Base-by-base conservation (phyloP, 2,797 vertebrate species). In the Ambastaia sidthimunki region DNA sequence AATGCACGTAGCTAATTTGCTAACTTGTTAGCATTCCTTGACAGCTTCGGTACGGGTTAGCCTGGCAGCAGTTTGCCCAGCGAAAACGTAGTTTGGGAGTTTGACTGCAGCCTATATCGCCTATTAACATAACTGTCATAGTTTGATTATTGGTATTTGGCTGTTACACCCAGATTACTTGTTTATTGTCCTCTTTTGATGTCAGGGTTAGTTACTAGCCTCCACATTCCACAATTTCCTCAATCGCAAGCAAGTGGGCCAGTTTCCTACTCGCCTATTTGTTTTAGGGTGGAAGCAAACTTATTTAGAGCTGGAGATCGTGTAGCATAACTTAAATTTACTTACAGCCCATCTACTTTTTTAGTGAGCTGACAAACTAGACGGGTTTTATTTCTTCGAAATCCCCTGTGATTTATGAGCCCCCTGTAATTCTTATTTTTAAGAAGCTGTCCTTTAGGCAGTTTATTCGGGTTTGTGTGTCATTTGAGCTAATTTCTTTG, bases 221-320 rank as follows among this genome's bases (percentile, higher is more conserved):
- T 66, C 59, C 69, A 79, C 76, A 78, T 78, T 50, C 44, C 55
- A 34, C 41, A 37, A 44, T 79, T 31, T 25, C 31, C 69, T 79
- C 21, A 72, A 7, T 55, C 47, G 41, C 34, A 55, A 63, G 54
- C 44, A 65, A 79, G 59, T 54, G 69, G 76, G 57, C 76, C 76
- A 79, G 57, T 79, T 76, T 72, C 48, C 60, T 59, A 28, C 59
- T 47, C 59, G 37, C 48, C 54, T 31, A 1, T 16, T n/a, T n/a
- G n/a, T n/a, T n/a, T n/a, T n/a, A n/a, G 16, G 63, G 23, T 37
- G 65, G 23, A 41, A 84, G 78, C 86, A 88, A 90, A 91, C 89
- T 91, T 80, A 90, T 41, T 62, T 6, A 37, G n/a, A 65, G 15
- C 67, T 15, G 13, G n/a, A 31, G n/a, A 77, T 16, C 18, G 57